Base-by-base conservation (phyloP, 2,113 vertebrate genomes). In the Sarotherodon lohbergeri region DNA sequence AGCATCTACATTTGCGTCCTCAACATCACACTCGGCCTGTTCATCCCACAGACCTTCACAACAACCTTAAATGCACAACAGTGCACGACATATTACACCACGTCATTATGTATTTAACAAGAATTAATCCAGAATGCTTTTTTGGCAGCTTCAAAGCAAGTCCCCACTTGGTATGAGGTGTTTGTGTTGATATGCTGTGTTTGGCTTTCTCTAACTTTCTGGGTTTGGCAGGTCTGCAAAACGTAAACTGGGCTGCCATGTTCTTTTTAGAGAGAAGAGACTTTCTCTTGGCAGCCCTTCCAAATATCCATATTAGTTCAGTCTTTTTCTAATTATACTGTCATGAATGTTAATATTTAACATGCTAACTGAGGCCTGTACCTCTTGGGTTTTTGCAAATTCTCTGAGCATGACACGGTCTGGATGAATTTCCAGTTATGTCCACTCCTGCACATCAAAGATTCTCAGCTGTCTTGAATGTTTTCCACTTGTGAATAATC, bases 1-100 rank as follows among this genome's bases (percentile, higher is more conserved):
- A 66, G 34, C 61, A 39, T 19, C 34, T 66, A 66, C 61, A 66
- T 66, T n/a, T 66, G 10, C 2, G 0, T 66, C 34, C 34, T 39
- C 61, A 13, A 66, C 34, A 8, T 66, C 2, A 39, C 61, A 0
- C 10, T 2, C 0, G 2, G 61, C 10, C 34, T 39, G 34, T 66
- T 66, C 34, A 39, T 66, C 17, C 19, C 10, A 39, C 61, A 39
- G 34, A 66, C 34, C 19, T 39, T 39, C 39, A 66, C 61, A 34
- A 34, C 16, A 48, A 29, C 41, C 68, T 0, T 48, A 48, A 48
- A 7, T 76, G 41, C 13, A 19, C 9, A 76, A 48, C 68, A 76
- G 1, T 14, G n/a, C 41, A 48, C 2, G 0, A 17, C 71, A 48
- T 48, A 1, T 76, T 76, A 48, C 22, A 12, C 9, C 14, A 29